Evolutionary conservation across 2,888 invertebrate genomes (phyloP), one percentile per base, ranked within the genome.

Genomic region (Eurois occulta): DNA sequence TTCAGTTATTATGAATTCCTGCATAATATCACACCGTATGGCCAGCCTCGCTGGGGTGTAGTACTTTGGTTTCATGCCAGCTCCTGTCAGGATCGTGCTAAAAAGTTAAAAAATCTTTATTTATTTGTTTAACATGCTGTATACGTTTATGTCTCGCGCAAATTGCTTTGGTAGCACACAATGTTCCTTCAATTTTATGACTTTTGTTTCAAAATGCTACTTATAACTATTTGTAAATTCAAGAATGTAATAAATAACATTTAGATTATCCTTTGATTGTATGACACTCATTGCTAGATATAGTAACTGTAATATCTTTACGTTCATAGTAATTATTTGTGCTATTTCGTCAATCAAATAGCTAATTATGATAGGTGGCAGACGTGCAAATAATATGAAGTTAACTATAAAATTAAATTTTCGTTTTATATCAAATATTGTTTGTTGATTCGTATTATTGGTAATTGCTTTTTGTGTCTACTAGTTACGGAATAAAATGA

Each of bases 391-490:
- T 55, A 84, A 76, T 62, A 76, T 77, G 70, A 48, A 78, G 48
- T 72, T 78, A 80, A 77, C 79, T 69, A 75, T 32, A 35, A 65
- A 65, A 74, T 74, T 62, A 68, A 72, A 78, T 32, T 74, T 79
- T 77, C 55, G 38, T 81, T 85, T 80, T 48, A 76, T 28, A 80
- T 74, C 65, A 67, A 69, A 79, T 48, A 46, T 24, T 43, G 70
- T 80, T 72, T 78, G 65, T 75, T 87, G 43, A 75, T 75, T 78
- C 65, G 18, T 72, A 70, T 64, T 71, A 73, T 75, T 83, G 35
- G 28, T 83, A 73, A 86, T 75, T 79, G 86, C 81, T 86, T 88
- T 90, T 87, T 90, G 87, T 91, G 89, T 91, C 88, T 90, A 90
- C 86, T 81, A 87, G 88, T 91, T 85, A 86, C 80, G 88, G 73